Evolutionary conservation across 2,797 vertebrate species (phyloP), one percentile per base, ranked within the genome.

Genomic region (Ceryle rudis): DNA sequence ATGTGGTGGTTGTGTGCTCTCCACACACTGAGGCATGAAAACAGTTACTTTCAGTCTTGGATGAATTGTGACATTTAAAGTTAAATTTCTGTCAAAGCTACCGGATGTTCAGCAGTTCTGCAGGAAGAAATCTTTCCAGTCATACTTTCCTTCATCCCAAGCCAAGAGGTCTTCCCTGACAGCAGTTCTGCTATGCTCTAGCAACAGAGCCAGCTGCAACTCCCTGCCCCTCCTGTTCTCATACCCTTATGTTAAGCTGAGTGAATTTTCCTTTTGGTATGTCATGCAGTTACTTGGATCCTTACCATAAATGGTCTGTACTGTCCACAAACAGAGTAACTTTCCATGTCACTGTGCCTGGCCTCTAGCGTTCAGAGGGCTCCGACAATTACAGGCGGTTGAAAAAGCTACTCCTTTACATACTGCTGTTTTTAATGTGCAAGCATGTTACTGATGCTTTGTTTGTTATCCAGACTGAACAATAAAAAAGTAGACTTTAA

Each of bases 131-230:
- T 90, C 39, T 86, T 88, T 65, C 37, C 31, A 90, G 73, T 95
- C 77, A 71, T 73, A 73, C 61, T 95, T 95, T 71, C 75, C 81
- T 90, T 91, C 37, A 57, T 93, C 75, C 52, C 49, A 77, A 83
- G 84, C 84, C 89, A 93, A 5, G 5, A 31, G 26, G 20, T 8
- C 5, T 91, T 88, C 80, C 44, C 58, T 95, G 87, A 72, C 93
- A 91, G 51, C 64, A 66, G 46, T 91, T 87, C 55, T 72, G 39
- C 47, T 66, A 5, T 0, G 1, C 26, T 78, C 5, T 47, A 74
- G 71, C 77, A 54, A 33, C 81, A 54, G 73, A 90, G 46, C 81
- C 78, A 89, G 64, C 61, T 84, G 75, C 62, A 75, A 39, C 64
- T 95, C 80, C 16, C 37, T 66, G 23, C 28, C 67, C 37, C 21